Evolutionary conservation across 2,113 vertebrate species (phyloP).

Genomic region (Bombycilla garrulus): DNA sequence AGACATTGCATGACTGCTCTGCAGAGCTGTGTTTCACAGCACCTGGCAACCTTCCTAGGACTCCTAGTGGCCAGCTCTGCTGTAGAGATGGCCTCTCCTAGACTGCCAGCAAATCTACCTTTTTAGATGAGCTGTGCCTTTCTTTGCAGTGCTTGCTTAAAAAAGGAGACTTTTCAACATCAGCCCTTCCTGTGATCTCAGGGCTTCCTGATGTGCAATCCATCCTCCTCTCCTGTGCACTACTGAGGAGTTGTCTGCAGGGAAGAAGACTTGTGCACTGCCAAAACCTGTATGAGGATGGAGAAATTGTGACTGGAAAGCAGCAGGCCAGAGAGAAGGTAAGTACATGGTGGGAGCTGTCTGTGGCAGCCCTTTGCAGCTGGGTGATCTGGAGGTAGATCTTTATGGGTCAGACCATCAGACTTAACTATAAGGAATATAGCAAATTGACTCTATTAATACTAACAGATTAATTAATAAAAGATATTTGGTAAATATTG

Average conservation of each 20-base stretch:
- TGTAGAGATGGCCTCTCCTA: not conserved
- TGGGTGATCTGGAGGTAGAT: not conserved
- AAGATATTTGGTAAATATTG: not conserved
- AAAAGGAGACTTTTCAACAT: not conserved
- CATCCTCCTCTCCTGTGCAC: accelerated
- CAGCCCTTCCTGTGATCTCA: not conserved
- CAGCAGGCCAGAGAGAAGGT: not conserved
- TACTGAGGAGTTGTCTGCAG: not conserved
- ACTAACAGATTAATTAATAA: not conserved
- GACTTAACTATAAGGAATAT: not conserved
- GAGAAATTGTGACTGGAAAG: not conserved
- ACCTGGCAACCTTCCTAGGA: not conserved
- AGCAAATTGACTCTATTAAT: not conserved
- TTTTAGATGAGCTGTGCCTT: not conserved
- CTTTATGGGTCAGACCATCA: not conserved
- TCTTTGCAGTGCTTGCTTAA: not conserved
- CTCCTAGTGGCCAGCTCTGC: not conserved
- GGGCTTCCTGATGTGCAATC: not conserved
- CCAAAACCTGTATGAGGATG: not conserved
- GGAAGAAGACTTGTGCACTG: not conserved
- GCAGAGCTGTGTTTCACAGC: not conserved
- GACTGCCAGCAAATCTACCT: not conserved
- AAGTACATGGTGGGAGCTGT: too few species aligned
- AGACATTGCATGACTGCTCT: not conserved
- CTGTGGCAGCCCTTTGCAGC: not conserved